Base-by-base conservation (phyloP, 2,113 vertebrate genomes). In the Malurus cyaneus region DNA sequence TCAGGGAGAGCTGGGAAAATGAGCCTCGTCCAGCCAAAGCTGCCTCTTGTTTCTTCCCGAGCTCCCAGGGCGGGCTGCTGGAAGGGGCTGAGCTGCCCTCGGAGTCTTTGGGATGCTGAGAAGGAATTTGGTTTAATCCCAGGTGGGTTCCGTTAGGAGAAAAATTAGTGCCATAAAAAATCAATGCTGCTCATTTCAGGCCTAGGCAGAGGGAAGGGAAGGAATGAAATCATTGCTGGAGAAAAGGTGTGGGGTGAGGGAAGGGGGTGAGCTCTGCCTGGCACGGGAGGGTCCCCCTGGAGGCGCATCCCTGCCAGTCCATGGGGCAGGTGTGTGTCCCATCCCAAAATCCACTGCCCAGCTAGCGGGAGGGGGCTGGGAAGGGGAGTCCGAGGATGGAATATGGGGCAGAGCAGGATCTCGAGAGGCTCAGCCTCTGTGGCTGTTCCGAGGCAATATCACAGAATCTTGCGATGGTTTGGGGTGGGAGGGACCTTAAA, bases 201-300 rank as follows among this genome's bases (percentile, higher is more conserved):
- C 24, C 16, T 1, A 19, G 84, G 56, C 80, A 71, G 92, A 16
- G 18, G 34, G 86, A 47, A 65, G 39, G 25, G 53, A 12, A 64
- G 46, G 80, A 44, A 49, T 32, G 8, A 80, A 91, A 86, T 65
- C n/a, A 3, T 8, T 0, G 0, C 53, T 1, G 5, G 57, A 42
- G 86, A 20, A 18, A 67, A 42, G 1, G 1, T 4, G 28, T 2
- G 21, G 36, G 39, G 3, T 1, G n/a, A 10, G 26, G 79, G 69
- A 9, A 1, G 18, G 49, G n/a, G 62, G 2, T 0, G 39, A 70
- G 85, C 50, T 14, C 5, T 4, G 8, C 53, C 47, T 29, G 80
- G 66, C 2, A 2, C 0, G 0, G 73, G 39, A 39, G 8, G 29
- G 34, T 1, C 0, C 2, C 18, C 25, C 41, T 9, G 3, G 29